Percentiles rank a stretch among this genome's conserved stretches.
phyloP scores from a whole-genome alignment of 2,888 invertebrate genomes.

The Parasteatoda lunata region DNA sequence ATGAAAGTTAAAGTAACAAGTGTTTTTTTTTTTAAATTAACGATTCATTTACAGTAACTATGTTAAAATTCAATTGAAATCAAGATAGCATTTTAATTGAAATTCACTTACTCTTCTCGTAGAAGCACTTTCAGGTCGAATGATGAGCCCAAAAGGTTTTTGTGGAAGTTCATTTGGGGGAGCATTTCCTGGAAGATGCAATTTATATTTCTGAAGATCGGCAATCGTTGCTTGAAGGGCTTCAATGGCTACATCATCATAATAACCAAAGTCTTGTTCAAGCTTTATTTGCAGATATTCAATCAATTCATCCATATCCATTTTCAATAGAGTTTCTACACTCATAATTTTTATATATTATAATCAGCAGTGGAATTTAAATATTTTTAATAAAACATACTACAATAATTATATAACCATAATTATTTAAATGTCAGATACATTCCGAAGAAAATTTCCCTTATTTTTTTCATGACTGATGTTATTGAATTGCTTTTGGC shows the following conservation, averaged over 20 bases:
- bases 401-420: too few relatives aligned
- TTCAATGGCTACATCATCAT: slow-evolving; percentile 91
- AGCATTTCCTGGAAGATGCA: slow-evolving; percentile 80
- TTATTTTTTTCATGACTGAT: too few relatives aligned
- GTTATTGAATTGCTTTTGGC: too few relatives aligned
- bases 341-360: neutral
- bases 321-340: slow-evolving; percentile 77
- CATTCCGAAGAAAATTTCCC: too few relatives aligned
- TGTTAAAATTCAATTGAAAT: too few relatives aligned
- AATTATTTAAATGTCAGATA: too few relatives aligned
- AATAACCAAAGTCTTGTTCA: slow-evolving; percentile 92
- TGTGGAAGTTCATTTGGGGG: slow-evolving; percentile 86
- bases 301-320: slow-evolving; percentile 91
- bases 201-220: slow-evolving; percentile 84
- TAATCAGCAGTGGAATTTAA: too few relatives aligned
- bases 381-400: too few relatives aligned
- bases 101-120: slow-evolving; percentile 40
- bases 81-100: too few relatives aligned
- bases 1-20: too few relatives aligned
- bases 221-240: slow-evolving; percentile 89
- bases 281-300: slow-evolving; percentile 80
- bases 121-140: slow-evolving; percentile 33
- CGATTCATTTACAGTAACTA: too few relatives aligned
- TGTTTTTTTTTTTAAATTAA: too few relatives aligned
- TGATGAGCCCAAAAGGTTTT: slow-evolving; percentile 86